Evolutionary conservation across 2,797 vertebrate species (phyloP).

Genomic region (Champsocephalus gunnari): DNA sequence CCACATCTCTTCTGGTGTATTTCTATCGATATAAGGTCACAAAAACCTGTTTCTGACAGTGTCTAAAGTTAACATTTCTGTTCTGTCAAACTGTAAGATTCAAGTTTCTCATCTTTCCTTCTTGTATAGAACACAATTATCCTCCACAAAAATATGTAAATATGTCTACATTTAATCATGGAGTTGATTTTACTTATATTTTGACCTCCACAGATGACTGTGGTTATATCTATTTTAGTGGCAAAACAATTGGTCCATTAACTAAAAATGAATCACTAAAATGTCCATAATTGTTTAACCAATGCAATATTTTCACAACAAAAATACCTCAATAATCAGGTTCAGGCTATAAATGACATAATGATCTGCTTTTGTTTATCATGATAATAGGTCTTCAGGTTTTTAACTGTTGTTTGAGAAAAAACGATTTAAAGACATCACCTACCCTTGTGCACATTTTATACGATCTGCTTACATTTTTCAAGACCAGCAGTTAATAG

Average conservation of each 20-base stretch:
- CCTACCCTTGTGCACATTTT: not conserved
- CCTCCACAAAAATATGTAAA: too few species aligned
- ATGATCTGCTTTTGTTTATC: not conserved
- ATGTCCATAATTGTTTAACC: not conserved
- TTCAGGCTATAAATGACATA: not conserved
- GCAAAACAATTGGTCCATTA: not conserved
- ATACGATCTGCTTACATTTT: not conserved
- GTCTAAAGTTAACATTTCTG: not conserved
- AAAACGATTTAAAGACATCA: not conserved
- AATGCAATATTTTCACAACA: not conserved
- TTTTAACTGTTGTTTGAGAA: not conserved
- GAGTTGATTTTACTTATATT: not conserved
- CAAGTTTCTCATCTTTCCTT: not conserved
- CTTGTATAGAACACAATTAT: too few species aligned
- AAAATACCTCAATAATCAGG: not conserved
- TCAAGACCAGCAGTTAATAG: not conserved
- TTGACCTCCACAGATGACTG: not conserved
- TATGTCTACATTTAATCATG: not conserved
- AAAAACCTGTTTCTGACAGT: conserved; percentile 10
- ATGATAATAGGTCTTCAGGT: not conserved
- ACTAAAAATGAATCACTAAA: not conserved
- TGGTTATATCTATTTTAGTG: not conserved
- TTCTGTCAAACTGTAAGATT: not conserved
- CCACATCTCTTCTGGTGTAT: not conserved
- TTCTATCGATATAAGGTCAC: conserved; percentile 2